phyloP scores from a whole-genome alignment of 1,140 invertebrate species.

The Bombyx mandarina region DNA sequence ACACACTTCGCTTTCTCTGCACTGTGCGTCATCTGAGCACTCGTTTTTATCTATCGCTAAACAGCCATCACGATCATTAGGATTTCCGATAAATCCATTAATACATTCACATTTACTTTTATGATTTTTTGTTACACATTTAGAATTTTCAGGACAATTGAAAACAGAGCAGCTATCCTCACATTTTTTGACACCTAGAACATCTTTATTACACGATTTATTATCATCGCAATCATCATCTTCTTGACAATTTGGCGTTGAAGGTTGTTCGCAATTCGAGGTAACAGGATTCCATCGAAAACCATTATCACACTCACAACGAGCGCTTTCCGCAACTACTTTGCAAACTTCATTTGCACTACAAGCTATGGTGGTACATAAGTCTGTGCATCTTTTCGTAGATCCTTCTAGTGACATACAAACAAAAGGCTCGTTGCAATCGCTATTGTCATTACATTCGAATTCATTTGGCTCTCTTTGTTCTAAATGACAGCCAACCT shows the following conservation, averaged over 20 bases:
- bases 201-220: constrained; percentile 83
- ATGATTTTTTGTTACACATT: constrained; percentile 82
- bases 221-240: constrained; percentile 80
- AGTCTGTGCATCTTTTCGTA: constrained; percentile 78
- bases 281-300: constrained; percentile 87
- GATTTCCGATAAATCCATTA: constrained; percentile 86
- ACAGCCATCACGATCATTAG: constrained; percentile 90
- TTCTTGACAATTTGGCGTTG: constrained; percentile 82
- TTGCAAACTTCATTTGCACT: constrained; percentile 85
- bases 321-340: constrained; percentile 76
- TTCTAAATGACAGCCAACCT: constrained; percentile 81
- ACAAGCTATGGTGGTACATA: constrained; percentile 84
- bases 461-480: constrained; percentile 68
- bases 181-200: constrained; percentile 89
- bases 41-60: constrained; percentile 77
- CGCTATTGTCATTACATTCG: constrained; percentile 78
- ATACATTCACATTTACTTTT: constrained; percentile 85
- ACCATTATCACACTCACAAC: constrained; percentile 82
- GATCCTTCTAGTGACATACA: constrained; percentile 73
- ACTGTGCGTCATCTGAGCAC: constrained; percentile 85
- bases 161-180: constrained; percentile 81
- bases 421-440: constrained; percentile 79
- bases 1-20: constrained; percentile 84
- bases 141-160: constrained; percentile 86
- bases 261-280: constrained; percentile 86